Base-by-base conservation (phyloP, 2,797 vertebrate genomes). In the Premnoplex brunnescens region DNA sequence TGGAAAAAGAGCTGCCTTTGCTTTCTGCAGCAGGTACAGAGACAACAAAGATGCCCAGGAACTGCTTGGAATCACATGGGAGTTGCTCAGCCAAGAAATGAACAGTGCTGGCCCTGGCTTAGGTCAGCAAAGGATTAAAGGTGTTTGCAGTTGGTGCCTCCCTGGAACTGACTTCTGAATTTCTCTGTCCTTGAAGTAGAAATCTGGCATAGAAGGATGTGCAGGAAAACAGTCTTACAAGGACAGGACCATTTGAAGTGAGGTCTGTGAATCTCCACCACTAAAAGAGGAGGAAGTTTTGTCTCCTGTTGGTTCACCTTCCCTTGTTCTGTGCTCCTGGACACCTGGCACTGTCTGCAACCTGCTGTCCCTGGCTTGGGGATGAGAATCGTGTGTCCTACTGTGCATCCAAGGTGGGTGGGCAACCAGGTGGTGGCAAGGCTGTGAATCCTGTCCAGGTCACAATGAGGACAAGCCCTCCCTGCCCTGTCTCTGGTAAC, bases 361-460 rank as follows among this genome's bases (percentile, higher is more conserved):
- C 2, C 27, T 26, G 27, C 63, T 8, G 23, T 8, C 14, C 67
- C 48, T 1, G 2, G 15, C 19, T 5, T 0, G 15, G 54, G 7
- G 36, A 12, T 0, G 14, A 20, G 56, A 23, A 14, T 21, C 1
- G 1, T 1, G 15, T 3, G 36, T 12, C 36, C 62, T 36, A 0
- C 62, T 9, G 30, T 5, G 9, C 37, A 22, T 3, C 14, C 2
- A 2, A n/a, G 36, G 27, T 52, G 52, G 32, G 3, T 32, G 67
- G 67, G 56, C 28, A 34, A 63, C 13, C 34, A 22, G 62, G 17
- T 0, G 5, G 14, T 11, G 60, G 13, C 36, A 5, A 12, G 55
- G 51, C 34, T 71, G 27, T 1, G 39, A 36, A 14, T 58, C 63
- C 11, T 1, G 8, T 8, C 9, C 62, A 62, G 56, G n/a, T 9